Base-by-base conservation (phyloP, 2,113 vertebrate species). In the Tetrax tetrax region DNA sequence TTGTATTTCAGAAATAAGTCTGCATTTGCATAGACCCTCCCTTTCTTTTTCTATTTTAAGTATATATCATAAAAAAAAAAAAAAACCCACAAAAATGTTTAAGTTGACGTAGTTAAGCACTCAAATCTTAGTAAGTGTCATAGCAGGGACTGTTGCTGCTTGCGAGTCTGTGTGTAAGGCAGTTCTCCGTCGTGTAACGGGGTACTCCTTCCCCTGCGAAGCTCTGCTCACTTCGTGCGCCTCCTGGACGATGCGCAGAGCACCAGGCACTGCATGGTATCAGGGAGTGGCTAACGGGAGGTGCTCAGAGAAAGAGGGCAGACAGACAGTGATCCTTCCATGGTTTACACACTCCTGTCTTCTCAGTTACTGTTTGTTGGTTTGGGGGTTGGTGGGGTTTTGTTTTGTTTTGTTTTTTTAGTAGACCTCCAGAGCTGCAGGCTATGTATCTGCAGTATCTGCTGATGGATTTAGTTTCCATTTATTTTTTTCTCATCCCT, bases 141-240 rank as follows among this genome's bases (percentile, higher is more conserved):
- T 3, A 45, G 19, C 13, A 79, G 65, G 48, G 38, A 85, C 45
- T 68, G 70, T 33, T 72, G 59, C 50, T 31, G 27, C 37, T 72
- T 31, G 4, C 21, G 66, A 82, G 51, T 20, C 51, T 35, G 29
- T 12, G 16, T 12, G 7, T 38, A 64, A 60, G 0, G 1, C 12
- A 43, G 68, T 64, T 79, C 50, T 71, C 14, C 10, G 28, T 50
- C 5, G 0, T 0, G 1, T 63, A 53, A 27, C 31, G 24, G 51
- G 21, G 5, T 56, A 3, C 25, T 82, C 33, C 29, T 72, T 70
- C 38, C 22, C 33, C 47, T 61, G 23, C 69, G 37, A n/a, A 80
- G 33, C 12, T 51, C 56, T 43, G n/a, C 47, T 66, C 2, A 3
- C 29, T 79, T 65, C 7, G 4, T 15, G 6, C 3, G 6, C 35